Evolutionary conservation across 2,797 vertebrate genomes (phyloP).

Genomic region (Centroberyx gerrardi): DNA sequence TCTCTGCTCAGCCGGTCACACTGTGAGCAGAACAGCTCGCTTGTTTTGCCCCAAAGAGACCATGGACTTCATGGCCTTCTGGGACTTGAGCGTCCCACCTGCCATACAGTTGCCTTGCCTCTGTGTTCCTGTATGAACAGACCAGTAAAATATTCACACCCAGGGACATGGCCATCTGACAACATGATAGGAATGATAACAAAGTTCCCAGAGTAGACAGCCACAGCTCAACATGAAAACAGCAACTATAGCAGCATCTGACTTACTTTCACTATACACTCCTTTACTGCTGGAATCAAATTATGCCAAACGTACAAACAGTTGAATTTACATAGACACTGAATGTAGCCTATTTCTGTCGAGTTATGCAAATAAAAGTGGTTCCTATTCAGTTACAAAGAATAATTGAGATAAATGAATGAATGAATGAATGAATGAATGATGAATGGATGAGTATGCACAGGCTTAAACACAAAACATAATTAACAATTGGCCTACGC

Average conservation of each 20-base stretch:
- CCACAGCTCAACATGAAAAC: neutral
- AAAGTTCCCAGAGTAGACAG: slow-evolving; percentile 51
- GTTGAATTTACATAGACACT: too few relatives aligned
- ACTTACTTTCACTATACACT: neutral
- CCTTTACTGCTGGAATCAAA: too few relatives aligned
- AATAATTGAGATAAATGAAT: too few relatives aligned
- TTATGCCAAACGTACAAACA: too few relatives aligned
- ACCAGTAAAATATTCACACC: slow-evolving; percentile 52
- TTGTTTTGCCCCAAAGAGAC: slow-evolving; percentile 65
- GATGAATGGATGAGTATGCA: slow-evolving; percentile 6
- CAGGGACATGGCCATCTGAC: slow-evolving; percentile 68
- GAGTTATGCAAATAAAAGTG: too few relatives aligned
- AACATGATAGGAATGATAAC: slow-evolving; percentile 37
- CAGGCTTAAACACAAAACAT: slow-evolving; percentile 60
- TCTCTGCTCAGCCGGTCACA: slow-evolving; percentile 36
- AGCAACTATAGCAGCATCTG: neutral
- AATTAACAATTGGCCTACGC: slow-evolving; percentile 54
- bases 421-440: slow-evolving; percentile 1
- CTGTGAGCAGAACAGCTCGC: slow-evolving; percentile 44
- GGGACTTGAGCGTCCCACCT: slow-evolving; percentile 57
- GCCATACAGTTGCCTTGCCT: slow-evolving; percentile 45
- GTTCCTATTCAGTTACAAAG: too few relatives aligned
- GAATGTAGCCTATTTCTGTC: too few relatives aligned
- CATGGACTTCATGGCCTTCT: slow-evolving; percentile 67
- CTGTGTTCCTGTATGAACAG: slow-evolving; percentile 44